Conservation (phyloP, 2,113 vertebrate genomes). For the Myrmecobius fasciatus region DNA sequence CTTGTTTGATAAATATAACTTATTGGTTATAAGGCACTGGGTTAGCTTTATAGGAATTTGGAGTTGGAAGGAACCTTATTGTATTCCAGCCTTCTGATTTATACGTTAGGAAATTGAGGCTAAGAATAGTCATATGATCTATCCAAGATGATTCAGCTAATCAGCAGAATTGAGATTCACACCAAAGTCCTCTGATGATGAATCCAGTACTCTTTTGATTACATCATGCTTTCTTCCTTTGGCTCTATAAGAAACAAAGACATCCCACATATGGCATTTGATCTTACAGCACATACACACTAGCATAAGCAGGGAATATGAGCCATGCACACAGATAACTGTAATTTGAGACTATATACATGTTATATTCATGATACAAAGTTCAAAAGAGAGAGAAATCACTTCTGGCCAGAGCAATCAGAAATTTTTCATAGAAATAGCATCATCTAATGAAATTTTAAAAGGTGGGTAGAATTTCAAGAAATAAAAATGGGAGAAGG, state of each 20-base stretch:
- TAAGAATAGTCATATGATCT: not conserved
- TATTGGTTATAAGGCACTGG: conserved; percentile 27
- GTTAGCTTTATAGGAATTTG: not conserved
- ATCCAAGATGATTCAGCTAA: not conserved
- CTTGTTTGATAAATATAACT: conserved; percentile 54
- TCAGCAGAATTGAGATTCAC: not conserved
- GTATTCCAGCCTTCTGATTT: not conserved
- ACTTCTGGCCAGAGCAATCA: fast-evolving
- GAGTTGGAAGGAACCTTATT: not conserved
- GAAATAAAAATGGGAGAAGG: not conserved
- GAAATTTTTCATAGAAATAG: not conserved
- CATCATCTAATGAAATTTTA: not conserved
- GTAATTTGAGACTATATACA: not conserved
- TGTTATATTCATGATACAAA: not conserved
- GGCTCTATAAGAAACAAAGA: not conserved
- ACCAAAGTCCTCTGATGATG: not conserved
- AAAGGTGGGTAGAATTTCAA: not conserved
- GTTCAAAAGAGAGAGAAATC: conserved; percentile 6
- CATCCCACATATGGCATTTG: not conserved
- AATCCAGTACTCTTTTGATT: not conserved
- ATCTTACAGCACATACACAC: not conserved
- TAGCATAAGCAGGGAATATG: not conserved
- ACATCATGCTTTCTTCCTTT: not conserved
- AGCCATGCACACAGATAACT: not conserved
- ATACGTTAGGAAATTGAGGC: not conserved